Conservation (phyloP, 2,113 vertebrate genomes). For the zebrafish (Danio rerio) region DNA sequence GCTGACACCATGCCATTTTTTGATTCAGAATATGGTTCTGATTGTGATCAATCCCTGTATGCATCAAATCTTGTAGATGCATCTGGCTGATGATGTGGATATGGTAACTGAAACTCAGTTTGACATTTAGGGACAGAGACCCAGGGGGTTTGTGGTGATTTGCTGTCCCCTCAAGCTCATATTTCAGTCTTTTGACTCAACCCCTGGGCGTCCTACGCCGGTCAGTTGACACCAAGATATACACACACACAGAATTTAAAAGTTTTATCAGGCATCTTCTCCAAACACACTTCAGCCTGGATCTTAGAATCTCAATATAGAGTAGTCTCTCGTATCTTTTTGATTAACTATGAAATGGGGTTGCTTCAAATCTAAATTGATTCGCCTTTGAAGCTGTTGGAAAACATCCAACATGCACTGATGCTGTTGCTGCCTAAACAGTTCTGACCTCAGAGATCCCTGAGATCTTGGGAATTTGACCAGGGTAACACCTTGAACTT, state of each 20-base stretch:
- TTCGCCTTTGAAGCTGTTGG: neutral
- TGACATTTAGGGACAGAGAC: slow-evolving; percentile 40
- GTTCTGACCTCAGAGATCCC: no score
- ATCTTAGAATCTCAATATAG: neutral
- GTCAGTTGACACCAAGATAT: neutral
- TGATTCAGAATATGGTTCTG: no score
- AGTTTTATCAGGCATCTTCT: neutral
- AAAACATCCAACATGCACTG: neutral
- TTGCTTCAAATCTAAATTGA: neutral
- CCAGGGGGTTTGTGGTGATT: slow-evolving; percentile 4
- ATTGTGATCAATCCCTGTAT: neutral
- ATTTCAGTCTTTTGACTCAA: slow-evolving; percentile 34
- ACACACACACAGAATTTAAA: neutral
- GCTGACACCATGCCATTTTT: no score
- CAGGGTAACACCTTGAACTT: no score
- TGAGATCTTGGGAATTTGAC: no score
- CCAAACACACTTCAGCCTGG: neutral
- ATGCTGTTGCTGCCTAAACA: no score
- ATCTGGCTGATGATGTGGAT: slow-evolving; percentile 24
- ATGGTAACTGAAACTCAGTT: slow-evolving; percentile 27
- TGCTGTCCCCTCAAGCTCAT: slow-evolving; percentile 25
- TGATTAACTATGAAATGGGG: neutral
- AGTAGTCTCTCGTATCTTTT: neutral
- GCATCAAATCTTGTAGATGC: neutral
- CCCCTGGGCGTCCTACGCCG: neutral